Base-by-base conservation (phyloP, 2,113 vertebrate species). In the Gasterosteus aculeatus region DNA sequence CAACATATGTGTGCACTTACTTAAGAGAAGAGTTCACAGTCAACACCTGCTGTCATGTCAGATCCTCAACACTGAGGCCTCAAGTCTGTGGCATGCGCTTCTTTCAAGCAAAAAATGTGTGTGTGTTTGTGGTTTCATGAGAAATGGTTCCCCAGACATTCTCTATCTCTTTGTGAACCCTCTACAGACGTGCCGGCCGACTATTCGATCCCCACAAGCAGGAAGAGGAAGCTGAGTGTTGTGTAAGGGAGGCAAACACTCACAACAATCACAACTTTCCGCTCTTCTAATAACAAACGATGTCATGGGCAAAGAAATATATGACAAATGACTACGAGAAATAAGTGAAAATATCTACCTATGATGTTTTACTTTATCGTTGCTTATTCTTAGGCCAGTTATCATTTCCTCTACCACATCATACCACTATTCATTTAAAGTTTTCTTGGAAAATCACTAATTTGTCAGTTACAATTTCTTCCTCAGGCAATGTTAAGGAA, bases 211-310 rank as follows among this genome's bases (percentile, higher is more conserved):
- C 72, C 68, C 71, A 12, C 26, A 60, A 49, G 76, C 91, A 92
- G 89, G 90, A 92, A 91, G 82, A 78, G 92, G 90, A 92, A 90
- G 80, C 51, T 6, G 69, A 53, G 70, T 78, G 72, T 80, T 85
- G 89, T 89, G 78, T 47, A 39, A 15, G 22, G 44, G 54, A 76
- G 60, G 70, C 67, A 69, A 86, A 87, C 79, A 66, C 69, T 26
- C 22, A 26, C 22, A 26, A 26, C 68, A 47, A 86, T 81, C 87
- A 80, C n/a, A 76, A 72, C 15, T 12, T 59, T 59, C 66, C 66
- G 19, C 81, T 86, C 72, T 63, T 65, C 69, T 71, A 38, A 84
- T 64, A 65, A 81, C 67, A 67, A 58, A 62, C 51, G 1, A 67
- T 54, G 53, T 87, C 71, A 73, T n/a, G 1, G 26, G n/a, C 10